Base-by-base conservation (phyloP, 1,140 invertebrate genomes). In the Antheraea mylitta region DNA sequence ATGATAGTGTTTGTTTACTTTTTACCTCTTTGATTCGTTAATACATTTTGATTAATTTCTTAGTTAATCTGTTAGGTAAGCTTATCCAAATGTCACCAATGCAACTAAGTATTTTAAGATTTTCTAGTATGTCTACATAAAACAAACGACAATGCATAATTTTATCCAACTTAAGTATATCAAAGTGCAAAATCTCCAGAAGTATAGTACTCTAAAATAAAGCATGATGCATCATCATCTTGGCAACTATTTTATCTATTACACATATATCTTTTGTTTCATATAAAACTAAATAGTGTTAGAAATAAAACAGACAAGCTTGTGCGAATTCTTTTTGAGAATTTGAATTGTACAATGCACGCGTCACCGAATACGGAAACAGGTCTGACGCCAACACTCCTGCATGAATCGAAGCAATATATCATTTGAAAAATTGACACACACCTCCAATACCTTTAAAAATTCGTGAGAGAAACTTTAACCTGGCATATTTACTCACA, bases 361-460 rank as follows among this genome's bases (percentile, higher is more conserved):
- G 22, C 80, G 80, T 78, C 79, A 76, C 68, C 69, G 72, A 73
- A 70, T 79, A 80, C 78, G 83, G 81, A 81, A 87, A 74, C 74
- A 75, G 77, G 78, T 79, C 81, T 83, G 81, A 79, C 81, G 78
- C 72, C 79, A 77, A 76, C 75, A 74, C 75, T 79, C 77, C 68
- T 79, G 71, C 80, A 76, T 72, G 76, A 82, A 77, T 78, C 78
- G 77, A 73, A 78, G 82, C 83, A 81, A 87, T 92, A 92, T 92
- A 89, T 92, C 88, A 90, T 89, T 89, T 84, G 79, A 59, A 69
- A 81, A 85, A 90, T 90, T 89, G 90, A 92, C 90, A 87, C 84
- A 90, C 87, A 73, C 87, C 85, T 80, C 79, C 83, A 67, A 73
- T 77, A 70, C 78, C 81, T 80, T 80, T 79, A 83, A 90, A 92